phyloP scores from a whole-genome alignment of 2,797 vertebrate genomes.

The Mus caroli region DNA sequence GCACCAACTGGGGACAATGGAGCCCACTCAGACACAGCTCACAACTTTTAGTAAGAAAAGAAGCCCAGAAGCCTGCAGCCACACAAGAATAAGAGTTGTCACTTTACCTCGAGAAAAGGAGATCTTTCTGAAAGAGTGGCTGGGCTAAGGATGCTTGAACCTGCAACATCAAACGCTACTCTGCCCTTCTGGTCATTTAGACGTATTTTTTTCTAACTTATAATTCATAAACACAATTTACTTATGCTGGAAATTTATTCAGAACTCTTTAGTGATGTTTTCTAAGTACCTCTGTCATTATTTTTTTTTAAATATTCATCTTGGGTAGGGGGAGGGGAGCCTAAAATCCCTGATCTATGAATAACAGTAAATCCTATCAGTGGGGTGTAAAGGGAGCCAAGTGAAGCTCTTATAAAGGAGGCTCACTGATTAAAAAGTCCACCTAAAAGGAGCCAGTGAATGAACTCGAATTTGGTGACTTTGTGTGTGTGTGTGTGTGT shows the following conservation, averaged over 20 bases:
- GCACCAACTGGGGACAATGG: background rate
- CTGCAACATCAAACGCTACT: background rate
- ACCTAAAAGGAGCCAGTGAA: constrained; percentile 80
- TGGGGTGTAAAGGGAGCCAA: background rate
- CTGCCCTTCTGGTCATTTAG: background rate
- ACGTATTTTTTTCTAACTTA: background rate
- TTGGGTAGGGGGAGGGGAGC: background rate
- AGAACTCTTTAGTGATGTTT: constrained; percentile 49
- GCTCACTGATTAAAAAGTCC: constrained; percentile 68
- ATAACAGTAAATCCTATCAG: constrained; percentile 34
- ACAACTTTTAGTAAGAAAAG: background rate
- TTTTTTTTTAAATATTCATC: constrained; percentile 29
- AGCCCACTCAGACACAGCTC: background rate
- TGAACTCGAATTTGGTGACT: constrained; percentile 86
- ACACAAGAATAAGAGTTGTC: background rate
- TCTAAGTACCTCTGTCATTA: constrained; percentile 5
- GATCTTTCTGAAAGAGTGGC: constrained; percentile 19
- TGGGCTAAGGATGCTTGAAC: background rate
- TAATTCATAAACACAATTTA: constrained; percentile 33
- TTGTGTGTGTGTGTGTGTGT: background rate
- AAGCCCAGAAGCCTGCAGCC: background rate
- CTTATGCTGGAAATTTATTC: background rate
- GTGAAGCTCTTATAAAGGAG: constrained; percentile 51
- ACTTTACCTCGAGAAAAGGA: background rate
- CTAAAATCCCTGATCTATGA: background rate